These are phyloP conservation scores for Eupithecia inturbata DNA, from an alignment of 2,888 invertebrate species.

Conservation along the genomic window DNA sequence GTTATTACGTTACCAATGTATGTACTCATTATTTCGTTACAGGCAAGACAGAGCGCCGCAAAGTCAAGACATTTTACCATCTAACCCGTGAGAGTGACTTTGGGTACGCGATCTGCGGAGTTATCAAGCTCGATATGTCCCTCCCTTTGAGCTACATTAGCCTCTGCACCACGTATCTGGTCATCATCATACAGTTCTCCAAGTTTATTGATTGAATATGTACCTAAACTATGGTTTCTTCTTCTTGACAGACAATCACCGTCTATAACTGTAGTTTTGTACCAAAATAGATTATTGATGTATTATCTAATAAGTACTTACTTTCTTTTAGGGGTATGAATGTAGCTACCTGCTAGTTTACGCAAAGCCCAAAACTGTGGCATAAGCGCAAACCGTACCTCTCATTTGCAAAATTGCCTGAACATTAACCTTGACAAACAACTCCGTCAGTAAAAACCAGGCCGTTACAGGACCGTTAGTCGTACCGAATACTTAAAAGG, in stretches of 20 bases:
- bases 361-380: neutral
- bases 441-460: slow-evolving; percentile 36
- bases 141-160: slow-evolving; percentile 71
- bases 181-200: slow-evolving; percentile 74
- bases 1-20: no score
- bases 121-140: slow-evolving; percentile 72
- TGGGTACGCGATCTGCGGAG: slow-evolving; percentile 66
- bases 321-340: no score
- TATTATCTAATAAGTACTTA: neutral
- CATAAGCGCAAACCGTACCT: neutral
- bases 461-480: slow-evolving; percentile 25
- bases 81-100: slow-evolving; percentile 69
- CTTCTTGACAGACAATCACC: neutral
- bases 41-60: slow-evolving; percentile 68
- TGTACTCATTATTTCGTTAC: slow-evolving; percentile 49
- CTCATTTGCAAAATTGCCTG: slow-evolving; percentile 37
- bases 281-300: neutral
- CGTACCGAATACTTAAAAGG: slow-evolving; percentile 34
- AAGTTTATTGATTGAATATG: slow-evolving; percentile 67
- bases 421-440: slow-evolving; percentile 37
- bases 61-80: slow-evolving; percentile 70
- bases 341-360: no score
- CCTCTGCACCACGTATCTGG: slow-evolving; percentile 71
- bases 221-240: neutral
- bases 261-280: neutral